Percentiles rank a stretch among this genome's conserved stretches.
Conservation (phyloP, 2,797 vertebrate genomes). For the Lepus townsendii region DNA sequence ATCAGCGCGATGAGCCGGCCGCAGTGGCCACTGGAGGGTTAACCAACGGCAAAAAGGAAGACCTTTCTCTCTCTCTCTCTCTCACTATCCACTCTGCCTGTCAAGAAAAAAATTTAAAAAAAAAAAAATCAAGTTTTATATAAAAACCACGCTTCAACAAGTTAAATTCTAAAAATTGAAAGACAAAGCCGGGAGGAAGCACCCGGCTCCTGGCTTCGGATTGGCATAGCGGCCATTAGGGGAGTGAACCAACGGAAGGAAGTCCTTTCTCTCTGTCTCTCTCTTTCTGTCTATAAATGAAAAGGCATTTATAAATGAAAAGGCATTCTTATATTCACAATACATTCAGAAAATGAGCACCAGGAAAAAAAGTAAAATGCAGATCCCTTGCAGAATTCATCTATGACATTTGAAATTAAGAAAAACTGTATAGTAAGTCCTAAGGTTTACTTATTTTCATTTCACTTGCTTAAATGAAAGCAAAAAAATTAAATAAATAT, state of each 20-base stretch:
- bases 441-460: neutral
- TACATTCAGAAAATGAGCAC: neutral
- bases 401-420: neutral
- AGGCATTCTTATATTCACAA: neutral
- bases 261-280: too few species aligned
- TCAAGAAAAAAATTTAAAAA: too few species aligned
- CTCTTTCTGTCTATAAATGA: neutral
- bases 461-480: neutral
- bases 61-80: too few species aligned
- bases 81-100: too few species aligned
- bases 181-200: neutral
- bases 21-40: too few species aligned
- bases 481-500: neutral
- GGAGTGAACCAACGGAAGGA: too few species aligned
- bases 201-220: too few species aligned
- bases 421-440: neutral
- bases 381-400: neutral
- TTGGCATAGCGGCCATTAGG: too few species aligned
- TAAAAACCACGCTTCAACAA: conserved; percentile 5
- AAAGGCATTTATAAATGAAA: neutral
- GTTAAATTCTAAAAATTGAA: neutral
- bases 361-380: neutral
- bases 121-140: neutral
- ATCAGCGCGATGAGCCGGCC: too few species aligned
- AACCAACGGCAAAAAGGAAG: too few species aligned